phyloP scores from a whole-genome alignment of 2,113 vertebrate species.

The Sterrhoptilus dennistouni region DNA sequence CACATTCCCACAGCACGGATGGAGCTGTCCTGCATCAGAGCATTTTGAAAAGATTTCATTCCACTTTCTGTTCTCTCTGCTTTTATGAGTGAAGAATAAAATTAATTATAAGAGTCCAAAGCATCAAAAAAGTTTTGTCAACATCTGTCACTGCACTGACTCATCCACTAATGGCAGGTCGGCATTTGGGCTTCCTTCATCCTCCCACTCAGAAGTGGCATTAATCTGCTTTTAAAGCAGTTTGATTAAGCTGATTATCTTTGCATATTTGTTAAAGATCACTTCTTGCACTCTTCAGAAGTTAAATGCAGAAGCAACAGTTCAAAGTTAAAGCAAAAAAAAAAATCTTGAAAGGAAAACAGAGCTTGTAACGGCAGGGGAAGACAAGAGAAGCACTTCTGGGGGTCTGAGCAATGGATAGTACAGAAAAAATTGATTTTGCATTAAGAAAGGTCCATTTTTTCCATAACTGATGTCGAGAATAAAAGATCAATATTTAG shows the following conservation, averaged over 20 bases:
- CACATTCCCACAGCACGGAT: fast-evolving
- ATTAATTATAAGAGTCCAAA: neutral
- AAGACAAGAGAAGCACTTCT: neutral
- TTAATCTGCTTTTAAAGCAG: neutral
- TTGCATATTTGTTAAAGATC: neutral
- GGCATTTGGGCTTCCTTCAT: neutral
- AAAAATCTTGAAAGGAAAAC: neutral
- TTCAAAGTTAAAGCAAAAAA: neutral
- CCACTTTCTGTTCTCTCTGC: neutral
- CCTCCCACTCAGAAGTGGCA: neutral
- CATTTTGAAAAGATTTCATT: neutral
- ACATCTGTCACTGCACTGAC: neutral
- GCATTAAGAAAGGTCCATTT: neutral
- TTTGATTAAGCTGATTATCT: constrained; percentile 3
- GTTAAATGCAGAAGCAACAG: neutral
- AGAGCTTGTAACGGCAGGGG: neutral
- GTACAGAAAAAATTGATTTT: neutral
- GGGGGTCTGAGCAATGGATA: neutral
- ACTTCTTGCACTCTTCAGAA: neutral
- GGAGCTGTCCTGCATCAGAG: neutral
- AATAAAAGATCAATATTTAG: neutral
- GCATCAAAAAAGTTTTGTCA: neutral
- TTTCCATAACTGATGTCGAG: neutral
- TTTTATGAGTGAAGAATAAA: neutral
- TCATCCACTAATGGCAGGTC: neutral